A percentile compares a stretch with the other conserved stretches of the same genome.
These are phyloP conservation scores for Xenopus borealis DNA, from an alignment of 2,113 vertebrate species.

Conservation along the genomic window DNA sequence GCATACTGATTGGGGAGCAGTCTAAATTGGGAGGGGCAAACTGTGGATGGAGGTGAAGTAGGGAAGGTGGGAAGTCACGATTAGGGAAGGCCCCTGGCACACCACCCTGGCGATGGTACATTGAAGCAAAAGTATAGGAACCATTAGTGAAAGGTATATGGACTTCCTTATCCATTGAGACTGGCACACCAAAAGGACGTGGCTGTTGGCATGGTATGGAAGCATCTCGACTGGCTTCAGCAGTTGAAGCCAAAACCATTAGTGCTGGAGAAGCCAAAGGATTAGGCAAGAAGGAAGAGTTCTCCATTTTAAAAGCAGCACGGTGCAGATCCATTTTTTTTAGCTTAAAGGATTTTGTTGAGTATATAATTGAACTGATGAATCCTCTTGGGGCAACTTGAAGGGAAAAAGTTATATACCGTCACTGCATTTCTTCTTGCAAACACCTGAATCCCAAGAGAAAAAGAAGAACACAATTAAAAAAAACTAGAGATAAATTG, in stretches of 20 bases:
- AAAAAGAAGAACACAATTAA: slow-evolving; percentile 17
- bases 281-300: slow-evolving; percentile 96
- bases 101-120: slow-evolving; percentile 96
- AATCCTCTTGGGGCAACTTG: slow-evolving; percentile 62
- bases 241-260: slow-evolving; percentile 97
- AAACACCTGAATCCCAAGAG: slow-evolving; percentile 18
- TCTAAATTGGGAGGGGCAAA: slow-evolving; percentile 97
- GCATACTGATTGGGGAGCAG: slow-evolving; percentile 97
- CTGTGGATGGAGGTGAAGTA: slow-evolving; percentile 96
- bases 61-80: slow-evolving; percentile 94
- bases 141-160: slow-evolving; percentile 98
- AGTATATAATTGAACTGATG: slow-evolving; percentile 46
- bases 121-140: slow-evolving; percentile 96
- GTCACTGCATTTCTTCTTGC: slow-evolving; percentile 62
- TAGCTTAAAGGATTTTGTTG: slow-evolving; percentile 57
- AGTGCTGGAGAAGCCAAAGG: slow-evolving; percentile 94
- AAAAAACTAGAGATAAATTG: not conserved
- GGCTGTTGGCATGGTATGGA: slow-evolving; percentile 97
- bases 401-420: slow-evolving; percentile 46
- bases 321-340: slow-evolving; percentile 98
- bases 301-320: slow-evolving; percentile 99
- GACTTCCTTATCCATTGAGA: slow-evolving; percentile 95
- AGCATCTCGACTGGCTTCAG: slow-evolving; percentile 93
- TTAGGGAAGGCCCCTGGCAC: slow-evolving; percentile 92
- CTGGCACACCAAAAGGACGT: slow-evolving; percentile 92